A percentile compares a stretch with the other conserved stretches of the same genome.
Evolutionary conservation across 2,888 invertebrate genomes (phyloP).

Genomic region (Pseudococcus longispinus): DNA sequence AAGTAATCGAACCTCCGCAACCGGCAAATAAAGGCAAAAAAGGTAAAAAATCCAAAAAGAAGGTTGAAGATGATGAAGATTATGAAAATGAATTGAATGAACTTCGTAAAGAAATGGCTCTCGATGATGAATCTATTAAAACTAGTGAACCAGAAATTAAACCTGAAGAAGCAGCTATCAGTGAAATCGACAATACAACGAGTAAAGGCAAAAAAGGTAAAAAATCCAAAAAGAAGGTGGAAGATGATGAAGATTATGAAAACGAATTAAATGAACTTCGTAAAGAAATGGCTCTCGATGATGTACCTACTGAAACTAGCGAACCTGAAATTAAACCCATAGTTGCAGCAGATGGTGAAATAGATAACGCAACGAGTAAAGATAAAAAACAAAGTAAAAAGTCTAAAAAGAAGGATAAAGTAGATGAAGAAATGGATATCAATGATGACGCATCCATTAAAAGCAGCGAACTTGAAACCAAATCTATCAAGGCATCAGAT

Average conservation of each 20-base stretch:
- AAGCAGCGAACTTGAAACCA: neutral
- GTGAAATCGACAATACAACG: neutral
- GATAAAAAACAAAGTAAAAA: constrained; percentile 4
- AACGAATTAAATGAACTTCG: constrained; percentile 52
- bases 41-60: constrained; percentile 48
- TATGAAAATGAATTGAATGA: constrained; percentile 58
- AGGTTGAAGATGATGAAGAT: constrained; percentile 58
- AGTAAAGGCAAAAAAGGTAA: neutral
- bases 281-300: neutral
- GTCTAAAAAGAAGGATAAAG: constrained; percentile 27
- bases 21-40: constrained; percentile 29
- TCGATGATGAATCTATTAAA: neutral
- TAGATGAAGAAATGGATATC: constrained; percentile 42
- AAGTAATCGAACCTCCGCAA: neutral
- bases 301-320: neutral
- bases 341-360: neutral
- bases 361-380: neutral
- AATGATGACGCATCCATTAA: constrained; percentile 59
- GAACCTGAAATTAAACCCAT: neutral
- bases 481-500: neutral
- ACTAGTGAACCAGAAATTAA: neutral
- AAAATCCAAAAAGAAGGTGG: constrained; percentile 42
- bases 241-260: constrained; percentile 59
- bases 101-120: constrained; percentile 39
- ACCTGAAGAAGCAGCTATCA: neutral